phyloP scores from a whole-genome alignment of 2,113 vertebrate genomes.

The Mus musculus region GRCm39 chrX:142272001-142272500 shows the following conservation, averaged over 20 bases:
- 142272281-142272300: constrained; percentile 33
- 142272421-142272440: not conserved
- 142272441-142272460: not conserved
- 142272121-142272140: not conserved
- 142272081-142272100: constrained; percentile 26
- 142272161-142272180: not conserved
- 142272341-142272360: not conserved
- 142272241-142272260: constrained; percentile 39
- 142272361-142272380: not conserved
- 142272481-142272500: not conserved
- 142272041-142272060: not conserved
- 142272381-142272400: not conserved
- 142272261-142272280: constrained; percentile 35
- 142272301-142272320: not conserved
- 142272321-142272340: not conserved
- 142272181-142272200: not conserved
- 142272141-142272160: not conserved
- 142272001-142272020: not conserved
- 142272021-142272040: not conserved
- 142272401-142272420: constrained; percentile 23
- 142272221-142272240: not conserved
- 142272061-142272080: not conserved
- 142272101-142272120: not conserved
- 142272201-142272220: not conserved
- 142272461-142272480: not conserved